Conservation (phyloP, 1,140 invertebrate species). For the Habropoda laboriosa region DNA sequence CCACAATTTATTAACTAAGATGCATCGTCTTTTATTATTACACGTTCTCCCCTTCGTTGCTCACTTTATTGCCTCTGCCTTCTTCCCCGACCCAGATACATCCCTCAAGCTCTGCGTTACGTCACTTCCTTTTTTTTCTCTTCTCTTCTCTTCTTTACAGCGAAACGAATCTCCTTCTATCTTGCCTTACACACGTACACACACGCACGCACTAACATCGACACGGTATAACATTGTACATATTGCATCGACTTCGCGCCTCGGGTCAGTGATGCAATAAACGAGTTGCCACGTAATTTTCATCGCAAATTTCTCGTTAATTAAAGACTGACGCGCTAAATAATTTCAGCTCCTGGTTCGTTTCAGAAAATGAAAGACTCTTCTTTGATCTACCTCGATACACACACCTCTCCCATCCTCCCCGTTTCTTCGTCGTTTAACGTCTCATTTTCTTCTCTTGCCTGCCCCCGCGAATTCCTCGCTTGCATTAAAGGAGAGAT, state of each 20-base stretch:
- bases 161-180: slow-evolving; percentile 4
- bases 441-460: background rate
- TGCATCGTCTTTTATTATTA: background rate
- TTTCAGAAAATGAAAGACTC: background rate
- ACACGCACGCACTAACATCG: too few species aligned
- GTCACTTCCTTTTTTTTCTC: too few species aligned
- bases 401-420: background rate
- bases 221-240: too few species aligned
- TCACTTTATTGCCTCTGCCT: background rate
- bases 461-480: background rate
- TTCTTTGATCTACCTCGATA: slow-evolving; percentile 10
- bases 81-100: slow-evolving; percentile 6
- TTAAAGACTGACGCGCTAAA: background rate
- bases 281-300: background rate
- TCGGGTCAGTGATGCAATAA: background rate
- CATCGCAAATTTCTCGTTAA: background rate
- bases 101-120: background rate
- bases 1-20: slow-evolving; percentile 49
- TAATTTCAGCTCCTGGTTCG: background rate
- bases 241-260: background rate
- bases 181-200: background rate
- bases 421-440: background rate
- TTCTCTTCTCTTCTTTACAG: background rate
- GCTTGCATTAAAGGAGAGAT: background rate
- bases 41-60: background rate